Base-by-base conservation (phyloP, 2,113 vertebrate species). In the Tylochromis polylepis region DNA sequence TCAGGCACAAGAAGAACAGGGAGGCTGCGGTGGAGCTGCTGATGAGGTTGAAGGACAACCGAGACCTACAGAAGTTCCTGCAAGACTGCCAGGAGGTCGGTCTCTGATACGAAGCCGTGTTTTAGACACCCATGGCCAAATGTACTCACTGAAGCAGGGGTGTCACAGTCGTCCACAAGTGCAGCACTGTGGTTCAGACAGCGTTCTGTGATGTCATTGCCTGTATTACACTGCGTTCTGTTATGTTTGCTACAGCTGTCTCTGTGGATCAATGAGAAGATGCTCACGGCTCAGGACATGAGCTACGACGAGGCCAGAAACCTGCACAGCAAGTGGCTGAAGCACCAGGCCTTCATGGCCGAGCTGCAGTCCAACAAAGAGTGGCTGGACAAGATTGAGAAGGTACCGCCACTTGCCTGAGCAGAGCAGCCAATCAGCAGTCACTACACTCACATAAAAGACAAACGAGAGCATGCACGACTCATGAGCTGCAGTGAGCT, bases 231-330 rank as follows among this genome's bases (percentile, higher is more conserved):
- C 34, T 22, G 27, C 58, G 59, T 79, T n/a, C 36, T 81, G 15
- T 87, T 43, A 16, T 77, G 16, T 77, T 81, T 24, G 65, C 10
- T 77, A 6, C 94, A 99, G 98, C 96, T 99, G 36, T 97, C 98
- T 3, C 96, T 99, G 86, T 99, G 98, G 98, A 98, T 98, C 95
- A 99, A 97, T 46, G 98, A 99, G 92, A 99, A 99, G 96, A 99
- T 99, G 98, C 97, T 99, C 27, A 99, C 98, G 0, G 98, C 98
- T 34, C 98, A 99, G 95, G 98, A 99, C 94, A 97, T 99, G 98
- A 97, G 97, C 11, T 99, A 99, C 0, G 98, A 99, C 1, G 98
- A 99, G 95, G 98, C 98, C 15, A 96, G 98, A 82, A 99, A 99
- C 94, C 96, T 99, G 59, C 98, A 98, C 53, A 98, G 97, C 96